Conservation (phyloP, 2,797 vertebrate species). For the Phyllotis vaccarum region DNA sequence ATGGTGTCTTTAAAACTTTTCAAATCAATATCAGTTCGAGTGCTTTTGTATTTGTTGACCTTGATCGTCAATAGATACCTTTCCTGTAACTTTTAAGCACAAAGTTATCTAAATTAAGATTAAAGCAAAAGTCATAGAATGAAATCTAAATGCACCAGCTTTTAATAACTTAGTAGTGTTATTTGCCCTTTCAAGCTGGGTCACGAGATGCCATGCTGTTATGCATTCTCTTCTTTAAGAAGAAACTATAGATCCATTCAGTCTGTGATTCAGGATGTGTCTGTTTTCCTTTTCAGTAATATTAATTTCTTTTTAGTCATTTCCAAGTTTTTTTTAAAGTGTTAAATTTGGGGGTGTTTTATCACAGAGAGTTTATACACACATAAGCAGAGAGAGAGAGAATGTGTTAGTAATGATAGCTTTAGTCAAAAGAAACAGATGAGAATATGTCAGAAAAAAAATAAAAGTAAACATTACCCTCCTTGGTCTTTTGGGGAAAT, state of each 20-base stretch:
- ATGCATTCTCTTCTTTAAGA: conserved; percentile 75
- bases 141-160: not conserved
- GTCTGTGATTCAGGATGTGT: conserved; percentile 83
- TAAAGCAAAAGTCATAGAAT: not conserved
- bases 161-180: not conserved
- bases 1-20: not conserved
- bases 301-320: conserved; percentile 81
- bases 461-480: not conserved
- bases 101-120: not conserved
- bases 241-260: conserved; percentile 84
- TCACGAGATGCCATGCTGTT: conserved; percentile 84
- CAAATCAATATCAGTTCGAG: not conserved
- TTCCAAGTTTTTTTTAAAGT: conserved; percentile 84
- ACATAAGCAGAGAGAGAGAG: no score
- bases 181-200: not conserved
- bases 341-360: conserved; percentile 78
- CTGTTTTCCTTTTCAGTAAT: conserved; percentile 70
- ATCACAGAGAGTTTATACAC: no score
- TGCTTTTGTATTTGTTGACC: not conserved
- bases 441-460: not conserved
- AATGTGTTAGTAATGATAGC: conserved; percentile 44
- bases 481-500: not conserved
- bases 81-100: not conserved
- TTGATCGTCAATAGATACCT: not conserved
- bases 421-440: not conserved